Base-by-base conservation (phyloP, 1,140 invertebrate genomes). In the Stegodyphus dumicola region DNA sequence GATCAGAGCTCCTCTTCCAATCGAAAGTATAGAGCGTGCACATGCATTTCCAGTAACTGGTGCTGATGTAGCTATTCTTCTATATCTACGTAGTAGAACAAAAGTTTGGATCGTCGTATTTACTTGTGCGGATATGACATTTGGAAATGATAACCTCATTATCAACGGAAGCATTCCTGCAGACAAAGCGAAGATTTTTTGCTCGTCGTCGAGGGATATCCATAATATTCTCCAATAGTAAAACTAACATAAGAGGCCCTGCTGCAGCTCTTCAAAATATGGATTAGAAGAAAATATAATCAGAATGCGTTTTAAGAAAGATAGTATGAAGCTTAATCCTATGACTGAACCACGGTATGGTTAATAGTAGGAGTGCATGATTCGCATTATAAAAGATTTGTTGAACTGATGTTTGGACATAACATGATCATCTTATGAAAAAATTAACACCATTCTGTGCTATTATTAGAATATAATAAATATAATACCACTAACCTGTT, bases 181-280 rank as follows among this genome's bases (percentile, higher is more conserved):
- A 66, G 60, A 6, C 76, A 6, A n/a, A n/a, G n/a, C n/a, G n/a
- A n/a, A n/a, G n/a, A n/a, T n/a, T n/a, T 53, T n/a, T 49, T 74
- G 10, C 71, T 74, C 18, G 71, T n/a, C 10, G 71, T 13, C 9
- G 71, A n/a, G 10, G 6, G 17, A 11, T 33, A n/a, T 74, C 71
- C 13, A 53, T 74, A 48, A 89, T 92, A 9, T 91, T 89, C 70
- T 90, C 88, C 66, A 90, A 92, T 74, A 91, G 91, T 79, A 90
- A 13, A 17, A 17, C 66, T 6, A 69, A 69, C 66, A 9, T 69
- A 9, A 69, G 15, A 69, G 66, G 66, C 15, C 7, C 7, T 69
- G n/a, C 15, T 7, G n/a, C 7, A 17, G 6, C 18, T 69, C 15
- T 69, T 15, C 6, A 69, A 9, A 33, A 33, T 17, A 6, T 69